Evolutionary conservation across 2,888 invertebrate species (phyloP), one percentile per base, ranked within the genome.

Genomic region (Schrankia costaestrigalis): DNA sequence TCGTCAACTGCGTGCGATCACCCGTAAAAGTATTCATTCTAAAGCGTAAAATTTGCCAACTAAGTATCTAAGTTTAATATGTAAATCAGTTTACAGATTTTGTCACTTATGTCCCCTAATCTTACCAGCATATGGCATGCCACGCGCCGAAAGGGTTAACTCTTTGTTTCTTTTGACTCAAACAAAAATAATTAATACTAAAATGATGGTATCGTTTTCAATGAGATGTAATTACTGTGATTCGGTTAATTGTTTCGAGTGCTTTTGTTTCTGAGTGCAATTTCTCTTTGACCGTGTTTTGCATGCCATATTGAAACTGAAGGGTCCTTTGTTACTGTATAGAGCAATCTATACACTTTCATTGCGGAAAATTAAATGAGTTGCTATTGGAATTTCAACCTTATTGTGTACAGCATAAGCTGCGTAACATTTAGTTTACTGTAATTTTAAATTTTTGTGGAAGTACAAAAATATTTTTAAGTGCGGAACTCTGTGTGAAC

Each of bases 171-270:
- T 67, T 50, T 49, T 51, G 52, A 70, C 56, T 61, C 57, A 60
- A 58, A 56, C 60, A 71, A 71, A 71, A 68, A 61, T 54, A 71
- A 71, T 68, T 54, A 67, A 75, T 72, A 41, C 66, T 66, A 62
- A 61, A 78, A 77, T 71, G 82, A 79, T 75, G 71, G 75, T 83
- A 86, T 86, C 83, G 67, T 65, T 85, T 85, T 77, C 84, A 84
- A 78, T 78, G 67, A 59, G 52, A 63, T 69, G 72, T 77, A 82
- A 86, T 84, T 84, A 85, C 78, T 72, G 71, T 78, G 75, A 84
- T 84, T 75, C 75, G 56, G 69, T 77, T 86, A 86, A 86, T 86
- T 85, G 82, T 80, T 74, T 63, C 71, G 67, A 56, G 67, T 71
- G 64, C 70, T 72, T 81, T 82, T 82, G 79, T 79, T 77, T 77